Percentiles rank a stretch among this genome's conserved stretches.
phyloP scores from a whole-genome alignment of 2,888 invertebrate species.

The Tetranychus piercei region DNA sequence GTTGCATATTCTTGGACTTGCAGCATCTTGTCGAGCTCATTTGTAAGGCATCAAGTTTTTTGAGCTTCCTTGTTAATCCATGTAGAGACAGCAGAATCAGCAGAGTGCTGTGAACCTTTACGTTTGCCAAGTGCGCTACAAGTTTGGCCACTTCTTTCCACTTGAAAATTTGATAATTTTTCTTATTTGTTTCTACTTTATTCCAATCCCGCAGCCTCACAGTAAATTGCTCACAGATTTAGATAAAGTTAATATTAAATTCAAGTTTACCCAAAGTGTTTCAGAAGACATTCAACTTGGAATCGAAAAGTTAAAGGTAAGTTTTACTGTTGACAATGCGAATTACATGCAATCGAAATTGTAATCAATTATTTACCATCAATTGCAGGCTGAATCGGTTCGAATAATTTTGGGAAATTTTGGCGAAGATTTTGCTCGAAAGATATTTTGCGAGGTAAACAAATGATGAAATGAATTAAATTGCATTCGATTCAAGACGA shows the following conservation, averaged over 20 bases:
- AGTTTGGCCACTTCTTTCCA: too few species aligned
- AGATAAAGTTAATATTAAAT: constrained; percentile 57
- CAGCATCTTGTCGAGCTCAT: background rate
- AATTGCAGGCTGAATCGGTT: constrained; percentile 57
- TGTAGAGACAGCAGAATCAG: too few species aligned
- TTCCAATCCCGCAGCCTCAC: constrained; percentile 35
- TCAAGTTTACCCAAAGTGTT: constrained; percentile 68
- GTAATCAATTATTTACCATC: background rate
- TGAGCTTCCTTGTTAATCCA: background rate
- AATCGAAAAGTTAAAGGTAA: constrained; percentile 32
- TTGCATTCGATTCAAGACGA: too few species aligned
- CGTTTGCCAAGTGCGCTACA: too few species aligned
- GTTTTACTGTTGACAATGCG: background rate
- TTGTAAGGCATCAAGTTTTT: background rate
- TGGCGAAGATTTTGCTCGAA: constrained; percentile 76
- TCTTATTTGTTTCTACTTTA: background rate
- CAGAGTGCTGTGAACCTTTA: too few species aligned
- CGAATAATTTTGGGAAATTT: constrained; percentile 89
- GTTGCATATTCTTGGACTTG: constrained; percentile 16
- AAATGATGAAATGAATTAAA: too few species aligned
- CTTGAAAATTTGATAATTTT: background rate
- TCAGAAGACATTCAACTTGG: constrained; percentile 48
- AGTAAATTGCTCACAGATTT: constrained; percentile 69
- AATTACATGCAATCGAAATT: too few species aligned
- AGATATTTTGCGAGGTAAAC: constrained; percentile 37